Conservation (phyloP, 2,113 vertebrate species). For the Hyperoodon ampullatus region DNA sequence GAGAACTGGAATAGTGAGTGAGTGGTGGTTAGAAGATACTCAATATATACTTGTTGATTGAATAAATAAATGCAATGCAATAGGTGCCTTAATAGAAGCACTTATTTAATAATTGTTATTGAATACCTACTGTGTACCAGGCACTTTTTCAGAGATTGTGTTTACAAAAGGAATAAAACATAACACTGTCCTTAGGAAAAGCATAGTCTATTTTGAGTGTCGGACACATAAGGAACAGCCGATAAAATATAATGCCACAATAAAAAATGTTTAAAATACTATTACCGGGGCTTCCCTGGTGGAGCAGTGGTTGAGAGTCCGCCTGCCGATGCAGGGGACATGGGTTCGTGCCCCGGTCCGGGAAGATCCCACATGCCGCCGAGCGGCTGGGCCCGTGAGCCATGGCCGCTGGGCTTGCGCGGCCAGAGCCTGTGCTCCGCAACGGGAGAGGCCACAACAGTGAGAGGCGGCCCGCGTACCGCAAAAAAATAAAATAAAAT, state of each 20-base stretch:
- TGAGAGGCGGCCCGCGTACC: too few relatives aligned
- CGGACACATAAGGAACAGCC: neutral
- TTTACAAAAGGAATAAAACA: conserved; percentile 25
- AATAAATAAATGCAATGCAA: neutral
- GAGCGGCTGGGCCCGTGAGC: too few relatives aligned
- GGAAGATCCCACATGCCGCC: too few relatives aligned
- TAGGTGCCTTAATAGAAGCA: neutral
- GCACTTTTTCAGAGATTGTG: neutral
- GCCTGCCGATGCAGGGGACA: too few relatives aligned
- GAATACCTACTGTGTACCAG: neutral
- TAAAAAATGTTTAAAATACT: neutral
- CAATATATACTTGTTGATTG: neutral
- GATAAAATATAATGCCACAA: neutral
- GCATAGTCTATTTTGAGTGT: neutral
- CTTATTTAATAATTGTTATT: neutral
- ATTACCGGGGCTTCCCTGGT: too few relatives aligned
- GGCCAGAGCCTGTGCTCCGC: too few relatives aligned
- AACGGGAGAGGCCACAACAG: too few relatives aligned
- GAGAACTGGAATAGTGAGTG: neutral
- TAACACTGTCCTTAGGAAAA: neutral
- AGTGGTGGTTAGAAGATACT: neutral
- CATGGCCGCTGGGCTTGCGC: too few relatives aligned
- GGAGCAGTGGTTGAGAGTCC: too few relatives aligned
- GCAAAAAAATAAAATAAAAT: too few relatives aligned
- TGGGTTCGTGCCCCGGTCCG: too few relatives aligned